Base-by-base conservation (phyloP, 2,113 vertebrate species). In the Phycodurus eques region DNA sequence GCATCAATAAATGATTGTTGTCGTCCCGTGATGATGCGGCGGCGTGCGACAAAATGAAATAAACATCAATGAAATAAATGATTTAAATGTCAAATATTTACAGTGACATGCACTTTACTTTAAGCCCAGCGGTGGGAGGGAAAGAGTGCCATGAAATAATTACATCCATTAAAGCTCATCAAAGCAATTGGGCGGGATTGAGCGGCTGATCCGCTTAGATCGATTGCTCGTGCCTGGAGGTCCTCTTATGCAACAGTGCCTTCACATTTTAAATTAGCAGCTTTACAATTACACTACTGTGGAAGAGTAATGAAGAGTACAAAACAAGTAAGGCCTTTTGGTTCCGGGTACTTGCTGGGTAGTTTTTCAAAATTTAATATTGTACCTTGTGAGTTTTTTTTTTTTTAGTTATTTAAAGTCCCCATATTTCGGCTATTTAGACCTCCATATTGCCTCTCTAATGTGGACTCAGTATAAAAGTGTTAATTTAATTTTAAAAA, bases 31-130 rank as follows among this genome's bases (percentile, higher is more conserved):
- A 35, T 61, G 59, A 5, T 61, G 59, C 59, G 59, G 59, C 59
- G 59, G 59, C 59, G 2, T 60, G 59, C 14, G 39, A 65, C 39
- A 22, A 27, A 65, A 66, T 66, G 44, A 47, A 66, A 66, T 66
- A 31, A 27, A 66, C 64, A 65, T 66, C 3, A 27, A 66, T 27
- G n/a, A 27, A 44, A 47, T 66, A 27, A 4, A 31, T 47, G 3
- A 66, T 66, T 47, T 27, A 66, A 47, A 66, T 47, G 44, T 31
- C 22, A 66, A 66, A 15, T 66, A 47, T 66, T 66, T 66, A 66
- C 43, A 15, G 5, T 47, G 64, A 27, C 44, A 47, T 15, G 44
- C 22, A 66, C 31, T 60, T 66, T 47, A 66, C 43, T 66, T 47
- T 27, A 31, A 9, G 22, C 20, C 53, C 17, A 19, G 15, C 19